phyloP scores from a whole-genome alignment of 2,113 vertebrate species.

The Cinclus mexicanus region DNA sequence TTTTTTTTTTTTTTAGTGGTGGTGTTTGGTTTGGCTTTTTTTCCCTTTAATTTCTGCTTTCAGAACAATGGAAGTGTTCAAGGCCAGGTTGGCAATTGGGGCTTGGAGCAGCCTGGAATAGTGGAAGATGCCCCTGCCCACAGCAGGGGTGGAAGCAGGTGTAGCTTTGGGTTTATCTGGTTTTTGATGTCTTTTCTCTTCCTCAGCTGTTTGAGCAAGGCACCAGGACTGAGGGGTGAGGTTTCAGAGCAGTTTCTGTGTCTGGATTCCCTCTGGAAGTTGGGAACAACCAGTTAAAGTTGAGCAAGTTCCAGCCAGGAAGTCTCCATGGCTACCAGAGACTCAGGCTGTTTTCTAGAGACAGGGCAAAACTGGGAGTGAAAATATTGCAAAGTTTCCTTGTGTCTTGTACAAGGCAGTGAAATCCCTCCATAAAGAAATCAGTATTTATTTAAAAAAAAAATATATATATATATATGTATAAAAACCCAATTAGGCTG shows the following conservation, averaged over 20 bases:
- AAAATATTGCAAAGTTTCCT: not conserved
- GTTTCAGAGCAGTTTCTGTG: not conserved
- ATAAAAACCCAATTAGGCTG: not conserved
- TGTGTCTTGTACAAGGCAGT: not conserved
- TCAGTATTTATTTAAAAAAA: not conserved
- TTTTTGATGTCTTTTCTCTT: not conserved
- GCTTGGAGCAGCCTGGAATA: not conserved
- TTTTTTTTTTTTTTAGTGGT: not conserved
- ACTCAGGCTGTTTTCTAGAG: not conserved
- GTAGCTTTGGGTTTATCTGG: not conserved
- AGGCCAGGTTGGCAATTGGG: not conserved
- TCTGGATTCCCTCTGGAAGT: not conserved
- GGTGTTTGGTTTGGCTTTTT: not conserved
- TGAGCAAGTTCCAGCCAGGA: not conserved
- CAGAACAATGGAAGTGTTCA: fast-evolving
- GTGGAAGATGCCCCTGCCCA: not conserved
- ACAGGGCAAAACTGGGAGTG: not conserved
- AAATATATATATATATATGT: no score
- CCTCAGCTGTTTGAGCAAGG: not conserved
- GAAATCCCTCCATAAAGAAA: not conserved
- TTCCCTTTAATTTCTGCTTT: not conserved
- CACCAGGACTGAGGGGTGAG: not conserved
- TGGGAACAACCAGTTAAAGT: not conserved
- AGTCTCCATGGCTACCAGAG: not conserved
- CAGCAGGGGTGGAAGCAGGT: not conserved